Percentiles rank a stretch among this genome's conserved stretches.
Conservation (phyloP, 2,113 vertebrate species). For the Spea bombifrons region DNA sequence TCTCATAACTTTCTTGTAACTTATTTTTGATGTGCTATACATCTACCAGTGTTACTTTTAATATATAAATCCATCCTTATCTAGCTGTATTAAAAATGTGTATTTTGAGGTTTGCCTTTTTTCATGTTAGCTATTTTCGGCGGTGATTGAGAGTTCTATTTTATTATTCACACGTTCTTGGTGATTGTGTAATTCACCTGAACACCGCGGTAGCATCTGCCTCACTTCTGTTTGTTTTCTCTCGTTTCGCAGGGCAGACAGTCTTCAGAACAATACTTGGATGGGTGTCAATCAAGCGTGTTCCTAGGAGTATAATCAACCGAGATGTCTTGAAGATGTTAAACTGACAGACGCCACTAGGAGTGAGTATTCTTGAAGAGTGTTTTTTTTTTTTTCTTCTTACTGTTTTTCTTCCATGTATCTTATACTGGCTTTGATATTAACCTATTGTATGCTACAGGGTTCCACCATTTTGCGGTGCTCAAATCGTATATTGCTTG, state of each 20-base stretch:
- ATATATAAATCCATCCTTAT: too few relatives aligned
- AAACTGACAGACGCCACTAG: conserved; percentile 22
- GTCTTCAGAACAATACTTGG: conserved; percentile 34
- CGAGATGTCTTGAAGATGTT: conserved; percentile 27
- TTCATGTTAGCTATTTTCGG: conserved; percentile 8
- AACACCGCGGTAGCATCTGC: conserved; percentile 29
- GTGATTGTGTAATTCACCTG: conserved; percentile 30
- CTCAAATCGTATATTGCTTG: too few relatives aligned
- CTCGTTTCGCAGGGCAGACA: conserved; percentile 26
- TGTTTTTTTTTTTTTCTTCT: not conserved
- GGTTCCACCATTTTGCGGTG: too few relatives aligned
- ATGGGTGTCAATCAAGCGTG: conserved; percentile 21
- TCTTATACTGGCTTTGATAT: too few relatives aligned
- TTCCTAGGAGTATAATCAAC: conserved; percentile 15
- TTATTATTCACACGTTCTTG: conserved; percentile 36
- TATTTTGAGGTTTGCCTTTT: too few relatives aligned
- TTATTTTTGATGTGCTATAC: too few relatives aligned
- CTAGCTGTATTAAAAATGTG: too few relatives aligned
- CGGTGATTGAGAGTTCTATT: conserved; percentile 34
- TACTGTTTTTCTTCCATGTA: not conserved
- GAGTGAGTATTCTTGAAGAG: conserved; percentile 11
- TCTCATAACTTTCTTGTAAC: too few relatives aligned
- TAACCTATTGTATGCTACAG: too few relatives aligned
- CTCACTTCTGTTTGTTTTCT: conserved; percentile 28
- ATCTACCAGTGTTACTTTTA: too few relatives aligned